phyloP scores from a whole-genome alignment of 1,140 invertebrate genomes.

The Drosophila serrata region DNA sequence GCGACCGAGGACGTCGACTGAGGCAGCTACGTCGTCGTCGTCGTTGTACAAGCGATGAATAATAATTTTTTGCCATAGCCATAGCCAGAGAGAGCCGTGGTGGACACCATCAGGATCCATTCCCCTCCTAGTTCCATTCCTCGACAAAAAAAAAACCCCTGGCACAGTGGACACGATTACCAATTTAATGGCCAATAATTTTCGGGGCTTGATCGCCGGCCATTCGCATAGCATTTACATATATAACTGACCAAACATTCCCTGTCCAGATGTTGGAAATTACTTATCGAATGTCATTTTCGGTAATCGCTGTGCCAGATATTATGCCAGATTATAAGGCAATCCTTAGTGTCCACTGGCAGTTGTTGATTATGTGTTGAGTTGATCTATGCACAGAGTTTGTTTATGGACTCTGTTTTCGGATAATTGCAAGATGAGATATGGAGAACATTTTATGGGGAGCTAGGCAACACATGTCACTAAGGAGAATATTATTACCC shows the following conservation, averaged over 20 bases:
- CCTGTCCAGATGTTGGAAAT: slow-evolving; percentile 39
- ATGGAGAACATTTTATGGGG: slow-evolving; percentile 14
- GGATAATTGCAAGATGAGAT: slow-evolving; percentile 25
- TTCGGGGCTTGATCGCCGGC: slow-evolving; percentile 48
- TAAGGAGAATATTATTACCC: slow-evolving; percentile 17
- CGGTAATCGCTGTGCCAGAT: slow-evolving; percentile 26
- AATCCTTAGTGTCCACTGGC: slow-evolving; percentile 30
- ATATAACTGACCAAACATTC: slow-evolving; percentile 31
- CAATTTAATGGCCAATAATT: slow-evolving; percentile 59
- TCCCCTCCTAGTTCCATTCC: slow-evolving; percentile 3
- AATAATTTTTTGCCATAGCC: slow-evolving; percentile 73
- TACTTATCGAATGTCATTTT: slow-evolving; percentile 43
- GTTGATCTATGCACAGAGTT: slow-evolving; percentile 17
- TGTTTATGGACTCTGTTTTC: slow-evolving; percentile 8
- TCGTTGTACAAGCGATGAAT: slow-evolving; percentile 81
- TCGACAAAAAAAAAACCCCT: neutral
- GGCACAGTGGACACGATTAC: slow-evolving; percentile 47
- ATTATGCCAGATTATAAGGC: slow-evolving; percentile 32
- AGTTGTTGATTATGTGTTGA: slow-evolving; percentile 34
- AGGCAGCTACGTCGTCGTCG: slow-evolving; percentile 20
- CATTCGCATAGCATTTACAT: slow-evolving; percentile 59
- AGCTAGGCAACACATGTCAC: slow-evolving; percentile 14
- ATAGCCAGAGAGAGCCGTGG: slow-evolving; percentile 27
- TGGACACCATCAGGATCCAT: slow-evolving; percentile 44
- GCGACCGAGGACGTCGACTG: slow-evolving; percentile 20